Conservation (phyloP, 1,140 invertebrate species). For the Leucophenga varia region DNA sequence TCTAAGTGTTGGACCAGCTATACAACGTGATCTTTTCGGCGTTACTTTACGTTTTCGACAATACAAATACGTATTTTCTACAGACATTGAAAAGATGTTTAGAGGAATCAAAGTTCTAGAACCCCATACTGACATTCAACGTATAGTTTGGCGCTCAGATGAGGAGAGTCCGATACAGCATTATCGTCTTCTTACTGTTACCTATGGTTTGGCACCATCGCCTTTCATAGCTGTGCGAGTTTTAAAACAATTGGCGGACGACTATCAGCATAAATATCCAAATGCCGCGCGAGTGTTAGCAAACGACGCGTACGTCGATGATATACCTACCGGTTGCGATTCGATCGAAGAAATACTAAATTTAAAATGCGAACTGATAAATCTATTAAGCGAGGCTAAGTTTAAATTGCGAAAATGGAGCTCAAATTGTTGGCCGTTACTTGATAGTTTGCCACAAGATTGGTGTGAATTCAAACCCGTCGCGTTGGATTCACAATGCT, state of each 20-base stretch:
- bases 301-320: conserved; percentile 51
- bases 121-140: conserved; percentile 43
- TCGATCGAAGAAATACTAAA: conserved; percentile 18
- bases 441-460: conserved; percentile 19
- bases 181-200: neutral
- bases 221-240: conserved; percentile 3
- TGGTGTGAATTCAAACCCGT: conserved; percentile 4
- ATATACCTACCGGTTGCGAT: conserved; percentile 33
- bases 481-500: neutral
- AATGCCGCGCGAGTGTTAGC: conserved; percentile 27
- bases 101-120: conserved; percentile 46
- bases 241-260: conserved; percentile 13
- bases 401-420: conserved; percentile 43
- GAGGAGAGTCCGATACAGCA: conserved; percentile 12
- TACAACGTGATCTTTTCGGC: conserved; percentile 53
- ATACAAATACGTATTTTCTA: conserved; percentile 37
- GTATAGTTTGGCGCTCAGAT: conserved; percentile 53
- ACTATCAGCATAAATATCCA: conserved; percentile 32
- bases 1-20: conserved; percentile 23
- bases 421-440: conserved; percentile 30
- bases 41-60: conserved; percentile 51
- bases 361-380: conserved; percentile 28
- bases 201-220: conserved; percentile 1
- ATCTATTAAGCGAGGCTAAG: conserved; percentile 23
- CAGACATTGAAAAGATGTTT: conserved; percentile 57